Percentiles rank a stretch among this genome's conserved stretches.
Evolutionary conservation across 1,140 invertebrate species (phyloP).

Genomic region (Meloidogyne exigua): DNA sequence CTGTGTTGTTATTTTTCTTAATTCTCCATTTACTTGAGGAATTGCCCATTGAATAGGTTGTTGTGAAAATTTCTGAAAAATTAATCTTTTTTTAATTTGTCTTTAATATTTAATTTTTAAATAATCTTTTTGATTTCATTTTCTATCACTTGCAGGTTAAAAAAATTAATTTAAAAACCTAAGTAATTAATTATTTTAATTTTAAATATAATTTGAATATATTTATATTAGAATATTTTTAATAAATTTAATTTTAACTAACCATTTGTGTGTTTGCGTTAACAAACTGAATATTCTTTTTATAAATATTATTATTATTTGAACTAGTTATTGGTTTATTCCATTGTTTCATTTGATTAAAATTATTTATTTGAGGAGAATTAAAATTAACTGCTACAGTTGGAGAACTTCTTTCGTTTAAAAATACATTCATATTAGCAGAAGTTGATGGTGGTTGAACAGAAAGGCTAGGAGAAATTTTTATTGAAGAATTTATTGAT

Average conservation of each 20-base stretch:
- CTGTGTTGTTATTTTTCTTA: too few relatives aligned
- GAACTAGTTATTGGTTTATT: neutral
- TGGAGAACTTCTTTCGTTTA: neutral
- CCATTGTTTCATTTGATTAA: neutral
- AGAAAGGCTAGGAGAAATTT: neutral
- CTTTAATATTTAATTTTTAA: too few relatives aligned
- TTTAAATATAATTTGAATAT: too few relatives aligned
- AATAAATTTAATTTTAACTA: neutral
- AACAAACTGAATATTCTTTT: neutral
- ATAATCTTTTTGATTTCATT: too few relatives aligned
- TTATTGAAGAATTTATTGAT: neutral
- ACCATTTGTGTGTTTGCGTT: neutral
- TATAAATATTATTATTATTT: neutral
- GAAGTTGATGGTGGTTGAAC: neutral
- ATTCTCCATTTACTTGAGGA: too few relatives aligned
- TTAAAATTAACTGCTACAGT: neutral
- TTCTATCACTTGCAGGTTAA: too few relatives aligned
- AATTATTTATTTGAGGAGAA: neutral
- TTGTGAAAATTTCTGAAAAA: too few relatives aligned
- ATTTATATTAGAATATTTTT: too few relatives aligned
- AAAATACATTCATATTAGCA: neutral
- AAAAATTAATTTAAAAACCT: too few relatives aligned
- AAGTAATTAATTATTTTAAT: too few relatives aligned
- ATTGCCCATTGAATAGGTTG: too few relatives aligned
- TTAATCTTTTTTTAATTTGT: too few relatives aligned